Evolutionary conservation across 2,113 vertebrate species (phyloP), one percentile per base, ranked within the genome.

Genomic region (Nothoprocta perdicaria): DNA sequence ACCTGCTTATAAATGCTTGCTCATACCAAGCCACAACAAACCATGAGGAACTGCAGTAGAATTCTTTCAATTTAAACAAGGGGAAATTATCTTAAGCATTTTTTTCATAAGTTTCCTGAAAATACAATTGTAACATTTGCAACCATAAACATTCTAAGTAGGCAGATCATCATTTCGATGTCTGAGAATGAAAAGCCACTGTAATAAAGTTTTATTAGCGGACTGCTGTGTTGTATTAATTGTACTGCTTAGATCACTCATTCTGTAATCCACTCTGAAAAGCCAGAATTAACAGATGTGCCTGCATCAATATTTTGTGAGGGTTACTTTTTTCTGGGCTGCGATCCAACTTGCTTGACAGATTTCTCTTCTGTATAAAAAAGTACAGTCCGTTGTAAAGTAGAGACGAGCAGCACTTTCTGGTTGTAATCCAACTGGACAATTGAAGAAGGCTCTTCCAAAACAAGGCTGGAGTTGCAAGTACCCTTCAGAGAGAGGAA

Each of bases 371-470:
- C 99, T 0, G 98, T 99, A 95, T 98, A 98, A 91, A 98, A 98
- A 10, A 99, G 98, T n/a, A 99, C 89, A 43, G 98, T 98, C 27
- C 99, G 95, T 73, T 99, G 99, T 38, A 97, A 86, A 10, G 99
- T 99, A 3, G 99, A 99, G 72, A 99, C 96, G 9, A 99, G 98
- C 86, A 99, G 97, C 48, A 99, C 97, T 86, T 98, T 99, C 95
- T 99, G 99, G 95, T 97, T 98, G 92, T 99, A 99, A 75, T 99
- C 99, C 96, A 99, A 81, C 96, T 99, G 99, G 16, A 99, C 99
- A 52, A 99, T 97, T 0, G 98, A 98, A 35, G 98, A 98, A 0
- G 98, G 88, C 93, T 99, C 99, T 89, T 99, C 99, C 71, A 99
- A 67, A 69, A 99, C 96, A 85, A 99, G 86, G 68, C 96, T 97